phyloP scores from a whole-genome alignment of 64 coral and sea anemone species.

The Porites lutea region DNA sequence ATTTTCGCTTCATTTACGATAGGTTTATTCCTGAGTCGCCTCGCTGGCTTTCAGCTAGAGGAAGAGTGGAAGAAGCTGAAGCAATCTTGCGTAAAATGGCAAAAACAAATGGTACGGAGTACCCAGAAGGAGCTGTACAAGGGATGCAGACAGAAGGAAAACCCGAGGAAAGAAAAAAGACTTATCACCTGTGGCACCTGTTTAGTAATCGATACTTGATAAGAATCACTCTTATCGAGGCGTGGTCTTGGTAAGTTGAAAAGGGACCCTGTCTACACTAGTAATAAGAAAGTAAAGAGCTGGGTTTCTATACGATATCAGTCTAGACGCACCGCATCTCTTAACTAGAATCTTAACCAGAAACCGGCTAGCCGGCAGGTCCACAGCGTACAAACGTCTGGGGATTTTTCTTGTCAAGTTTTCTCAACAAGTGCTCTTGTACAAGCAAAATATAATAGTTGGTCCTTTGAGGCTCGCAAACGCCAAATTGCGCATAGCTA shows the following conservation, averaged over 20 bases:
- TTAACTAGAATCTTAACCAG: too few species aligned
- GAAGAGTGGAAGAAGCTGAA: constrained; percentile 85
- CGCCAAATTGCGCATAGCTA: too few species aligned
- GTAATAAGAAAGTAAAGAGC: too few species aligned
- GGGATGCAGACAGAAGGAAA: constrained; percentile 40
- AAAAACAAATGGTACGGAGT: constrained; percentile 55
- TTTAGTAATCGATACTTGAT: constrained; percentile 86
- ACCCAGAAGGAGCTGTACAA: constrained; percentile 51
- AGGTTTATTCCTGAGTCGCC: constrained; percentile 95
- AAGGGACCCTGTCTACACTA: too few species aligned
- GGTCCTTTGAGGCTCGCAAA: too few species aligned
- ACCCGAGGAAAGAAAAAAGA: constrained; percentile 54
- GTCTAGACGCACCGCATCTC: too few species aligned
- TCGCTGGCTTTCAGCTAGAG: constrained; percentile 90
- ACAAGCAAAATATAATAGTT: too few species aligned
- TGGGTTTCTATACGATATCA: too few species aligned
- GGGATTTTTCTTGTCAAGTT: too few species aligned
- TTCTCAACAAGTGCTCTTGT: too few species aligned
- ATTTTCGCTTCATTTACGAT: background rate
- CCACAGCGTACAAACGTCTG: too few species aligned
- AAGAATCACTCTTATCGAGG: constrained; percentile 90
- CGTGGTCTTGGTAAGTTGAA: constrained; percentile 89
- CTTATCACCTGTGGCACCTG: constrained; percentile 92
- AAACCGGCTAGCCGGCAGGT: too few species aligned
- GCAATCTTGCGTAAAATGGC: constrained; percentile 80